These are phyloP conservation scores for Cavia aperea DNA, from an alignment of 2,113 vertebrate species.

Conservation along the genomic window DNA sequence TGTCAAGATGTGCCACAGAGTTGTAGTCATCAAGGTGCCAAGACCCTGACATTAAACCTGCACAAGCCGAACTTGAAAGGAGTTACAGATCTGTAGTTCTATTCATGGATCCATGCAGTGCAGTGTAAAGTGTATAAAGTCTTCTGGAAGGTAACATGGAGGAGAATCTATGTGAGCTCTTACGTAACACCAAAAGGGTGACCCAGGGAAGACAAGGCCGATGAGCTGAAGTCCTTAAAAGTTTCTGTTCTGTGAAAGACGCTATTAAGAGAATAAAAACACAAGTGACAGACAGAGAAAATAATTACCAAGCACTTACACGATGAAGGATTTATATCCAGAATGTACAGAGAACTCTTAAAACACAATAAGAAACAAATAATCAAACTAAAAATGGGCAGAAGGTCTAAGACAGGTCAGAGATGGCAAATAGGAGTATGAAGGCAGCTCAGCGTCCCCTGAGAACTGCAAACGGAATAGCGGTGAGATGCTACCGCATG, in stretches of 20 bases:
- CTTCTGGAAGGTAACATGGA: not conserved
- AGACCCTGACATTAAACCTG: not conserved
- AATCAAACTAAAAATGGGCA: not conserved
- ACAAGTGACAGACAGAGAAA: not conserved
- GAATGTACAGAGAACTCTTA: not conserved
- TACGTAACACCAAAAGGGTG: not conserved
- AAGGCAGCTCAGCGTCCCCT: not conserved
- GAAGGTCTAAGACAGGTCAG: not conserved
- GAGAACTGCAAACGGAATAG: not conserved
- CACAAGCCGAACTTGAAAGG: not conserved
- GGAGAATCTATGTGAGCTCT: not conserved
- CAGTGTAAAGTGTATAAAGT: not conserved
- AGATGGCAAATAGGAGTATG: not conserved
- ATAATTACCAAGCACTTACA: not conserved
- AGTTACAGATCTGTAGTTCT: not conserved
- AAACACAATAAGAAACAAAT: not conserved
- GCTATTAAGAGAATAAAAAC: constrained; percentile 1
- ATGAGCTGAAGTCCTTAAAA: not conserved
- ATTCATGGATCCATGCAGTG: not conserved
- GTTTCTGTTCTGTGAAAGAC: not conserved
- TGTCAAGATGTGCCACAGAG: not conserved
- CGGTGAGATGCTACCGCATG: not conserved
- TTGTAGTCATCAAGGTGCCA: not conserved
- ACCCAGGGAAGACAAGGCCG: not conserved
- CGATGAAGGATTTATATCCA: not conserved